These are phyloP conservation scores for Hozukius guyotensis DNA, from an alignment of 2,797 vertebrate genomes.

Conservation along the genomic window DNA sequence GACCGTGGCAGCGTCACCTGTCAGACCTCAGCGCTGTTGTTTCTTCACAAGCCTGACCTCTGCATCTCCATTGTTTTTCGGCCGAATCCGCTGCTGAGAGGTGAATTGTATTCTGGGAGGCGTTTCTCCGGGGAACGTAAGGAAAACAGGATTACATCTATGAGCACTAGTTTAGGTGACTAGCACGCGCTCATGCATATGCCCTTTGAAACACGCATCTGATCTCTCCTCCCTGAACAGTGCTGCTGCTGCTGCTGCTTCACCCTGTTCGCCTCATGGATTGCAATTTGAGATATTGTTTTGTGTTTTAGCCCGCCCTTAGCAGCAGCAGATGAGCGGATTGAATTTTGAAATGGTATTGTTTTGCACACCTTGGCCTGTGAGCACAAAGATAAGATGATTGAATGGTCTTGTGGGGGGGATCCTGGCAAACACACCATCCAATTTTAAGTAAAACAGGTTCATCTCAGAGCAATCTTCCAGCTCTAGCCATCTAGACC, in stretches of 20 bases:
- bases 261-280: conserved; percentile 47
- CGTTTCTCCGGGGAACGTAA: background rate
- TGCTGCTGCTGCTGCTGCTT: background rate
- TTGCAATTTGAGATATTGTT: conserved; percentile 37
- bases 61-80: conserved; percentile 16
- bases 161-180: conserved; percentile 42
- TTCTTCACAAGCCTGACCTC: conserved; percentile 51
- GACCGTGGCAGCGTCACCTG: conserved; percentile 8
- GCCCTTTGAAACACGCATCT: conserved; percentile 34
- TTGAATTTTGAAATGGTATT: conserved; percentile 39
- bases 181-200: conserved; percentile 28
- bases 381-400: conserved; percentile 45
- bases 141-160: conserved; percentile 55
- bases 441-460: conserved; percentile 15
- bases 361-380: conserved; percentile 44
- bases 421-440: conserved; percentile 24
- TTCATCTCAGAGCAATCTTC: conserved; percentile 29
- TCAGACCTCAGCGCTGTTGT: conserved; percentile 8
- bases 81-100: conserved; percentile 1
- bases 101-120: conserved; percentile 25
- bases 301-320: conserved; percentile 25
- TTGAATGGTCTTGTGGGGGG: conserved; percentile 15
- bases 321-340: conserved; percentile 4
- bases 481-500: conserved; percentile 35
- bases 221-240: conserved; percentile 22